Conservation (phyloP, 1,140 invertebrate species). For the Drosophila miranda region DNA sequence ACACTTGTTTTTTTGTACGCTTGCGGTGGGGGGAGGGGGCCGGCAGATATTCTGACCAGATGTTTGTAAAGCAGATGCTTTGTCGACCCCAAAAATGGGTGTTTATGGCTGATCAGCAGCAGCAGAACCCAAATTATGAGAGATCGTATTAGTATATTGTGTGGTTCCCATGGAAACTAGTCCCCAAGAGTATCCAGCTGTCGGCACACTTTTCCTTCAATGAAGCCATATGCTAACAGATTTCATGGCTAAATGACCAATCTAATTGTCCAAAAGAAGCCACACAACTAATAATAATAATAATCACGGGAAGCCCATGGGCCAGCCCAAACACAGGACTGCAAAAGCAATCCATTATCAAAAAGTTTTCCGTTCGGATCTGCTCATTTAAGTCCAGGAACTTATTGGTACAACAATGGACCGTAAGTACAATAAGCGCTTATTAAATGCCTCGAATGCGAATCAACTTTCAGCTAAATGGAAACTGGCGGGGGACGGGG, state of each 20-base stretch:
- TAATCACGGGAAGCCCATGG: constrained; percentile 2
- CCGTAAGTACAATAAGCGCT: constrained; percentile 76
- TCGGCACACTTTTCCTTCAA: constrained; percentile 3
- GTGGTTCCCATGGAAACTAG: neutral
- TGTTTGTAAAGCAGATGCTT: no score
- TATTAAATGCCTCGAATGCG: constrained; percentile 76
- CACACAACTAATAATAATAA: constrained; percentile 31
- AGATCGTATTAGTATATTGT: no score
- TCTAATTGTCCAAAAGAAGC: constrained; percentile 55
- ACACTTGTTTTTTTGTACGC: neutral
- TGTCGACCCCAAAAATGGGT: no score
- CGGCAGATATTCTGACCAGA: no score
- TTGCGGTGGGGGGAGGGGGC: neutral
- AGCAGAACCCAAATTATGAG: no score
- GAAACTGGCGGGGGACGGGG: constrained; percentile 63
- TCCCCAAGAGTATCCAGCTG: constrained; percentile 12
- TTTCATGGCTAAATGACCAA: constrained; percentile 60
- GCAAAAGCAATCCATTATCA: neutral
- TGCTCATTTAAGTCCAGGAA: constrained; percentile 58
- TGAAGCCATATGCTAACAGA: constrained; percentile 56
- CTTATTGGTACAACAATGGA: constrained; percentile 58
- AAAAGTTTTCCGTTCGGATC: constrained; percentile 30
- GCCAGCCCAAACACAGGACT: neutral
- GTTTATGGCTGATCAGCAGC: no score
- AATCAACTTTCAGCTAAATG: constrained; percentile 77